These are phyloP conservation scores for Calameuta pallipes DNA, from an alignment of 2,888 invertebrate genomes.

Conservation along the genomic window DNA sequence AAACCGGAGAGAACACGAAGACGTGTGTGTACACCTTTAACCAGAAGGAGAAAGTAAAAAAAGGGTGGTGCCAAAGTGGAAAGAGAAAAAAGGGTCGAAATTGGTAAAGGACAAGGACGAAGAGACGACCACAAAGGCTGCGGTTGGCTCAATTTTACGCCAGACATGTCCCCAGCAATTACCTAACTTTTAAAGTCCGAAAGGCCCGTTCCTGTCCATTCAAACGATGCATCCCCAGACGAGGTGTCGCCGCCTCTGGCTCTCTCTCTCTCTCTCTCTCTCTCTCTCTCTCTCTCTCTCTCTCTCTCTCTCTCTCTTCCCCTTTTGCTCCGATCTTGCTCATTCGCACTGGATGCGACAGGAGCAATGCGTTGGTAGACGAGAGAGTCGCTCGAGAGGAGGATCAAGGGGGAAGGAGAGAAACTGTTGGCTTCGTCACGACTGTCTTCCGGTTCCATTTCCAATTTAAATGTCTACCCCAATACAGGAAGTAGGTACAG, in stretches of 20 bases:
- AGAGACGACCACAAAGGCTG: slow-evolving; percentile 62
- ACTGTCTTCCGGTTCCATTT: background rate
- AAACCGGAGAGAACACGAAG: background rate
- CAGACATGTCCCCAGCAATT: slow-evolving; percentile 65
- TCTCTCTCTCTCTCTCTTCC: background rate
- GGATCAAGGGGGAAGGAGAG: slow-evolving; percentile 1
- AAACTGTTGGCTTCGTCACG: background rate
- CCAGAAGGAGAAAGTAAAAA: background rate
- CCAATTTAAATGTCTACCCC: background rate
- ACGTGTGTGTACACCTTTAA: background rate
- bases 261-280: background rate
- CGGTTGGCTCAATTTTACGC: slow-evolving; percentile 63
- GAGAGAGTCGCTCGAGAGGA: background rate
- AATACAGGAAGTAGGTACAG: background rate
- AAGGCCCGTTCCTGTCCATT: slow-evolving; percentile 39
- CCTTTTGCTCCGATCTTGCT: background rate
- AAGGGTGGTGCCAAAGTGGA: background rate
- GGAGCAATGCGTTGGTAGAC: background rate
- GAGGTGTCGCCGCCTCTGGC: background rate
- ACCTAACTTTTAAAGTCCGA: slow-evolving; percentile 62
- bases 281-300: too few relatives aligned
- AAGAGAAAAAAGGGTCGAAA: slow-evolving; percentile 19
- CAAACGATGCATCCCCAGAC: slow-evolving; percentile 19
- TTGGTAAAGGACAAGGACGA: slow-evolving; percentile 25
- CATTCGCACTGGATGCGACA: background rate